Evolutionary conservation across 2,888 invertebrate species (phyloP), one percentile per base, ranked within the genome.

Genomic region (Encarsia formosa): DNA sequence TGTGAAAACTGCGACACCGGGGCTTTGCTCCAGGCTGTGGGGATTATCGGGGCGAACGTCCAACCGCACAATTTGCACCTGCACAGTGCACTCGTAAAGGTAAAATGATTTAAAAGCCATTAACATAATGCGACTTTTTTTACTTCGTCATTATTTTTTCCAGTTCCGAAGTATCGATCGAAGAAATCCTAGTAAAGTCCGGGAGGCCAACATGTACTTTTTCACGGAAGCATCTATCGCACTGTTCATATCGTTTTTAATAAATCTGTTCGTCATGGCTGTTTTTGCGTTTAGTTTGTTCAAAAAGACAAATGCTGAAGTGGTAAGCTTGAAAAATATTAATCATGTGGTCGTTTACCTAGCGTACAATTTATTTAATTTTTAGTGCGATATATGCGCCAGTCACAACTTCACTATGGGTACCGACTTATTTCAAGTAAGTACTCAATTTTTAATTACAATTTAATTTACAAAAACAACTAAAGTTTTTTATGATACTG

Each of bases 1-100:
- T 90, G 90, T 68, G 70, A 77, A 26, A 79, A 80, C 59, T 92
- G 91, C 70, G 81, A 84, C 59, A 78, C 78, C 1, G 74, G 78
- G 47, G 86, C 85, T 18, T 72, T 91, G 23, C 67, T 85, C 9
- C 86, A 86, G 71, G 88, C 87, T 40, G 85, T 88, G 22, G 88
- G 91, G 20, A 85, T 93, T 49, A 82, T 93, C 46, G 92, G 89
- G 16, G 88, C 89, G 39, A 89, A 92, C 22, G 91, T 93, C 60
- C 93, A 93, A 92, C 92, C 92, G 1, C 92, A 93, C 68, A 93
- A 93, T 76, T 78, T 93, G 44, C 93, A 91, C 70, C 78, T 93
- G 15, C 92, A 93, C 72, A 91, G 91, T 23, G 92, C 92, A 13
- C 78, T 93, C 50, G 92, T 92, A 34, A 91, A 91, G 79, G 87